Evolutionary conservation across 2,888 invertebrate genomes (phyloP), one percentile per base, ranked within the genome.

Genomic region (Macrosiphum euphorbiae): DNA sequence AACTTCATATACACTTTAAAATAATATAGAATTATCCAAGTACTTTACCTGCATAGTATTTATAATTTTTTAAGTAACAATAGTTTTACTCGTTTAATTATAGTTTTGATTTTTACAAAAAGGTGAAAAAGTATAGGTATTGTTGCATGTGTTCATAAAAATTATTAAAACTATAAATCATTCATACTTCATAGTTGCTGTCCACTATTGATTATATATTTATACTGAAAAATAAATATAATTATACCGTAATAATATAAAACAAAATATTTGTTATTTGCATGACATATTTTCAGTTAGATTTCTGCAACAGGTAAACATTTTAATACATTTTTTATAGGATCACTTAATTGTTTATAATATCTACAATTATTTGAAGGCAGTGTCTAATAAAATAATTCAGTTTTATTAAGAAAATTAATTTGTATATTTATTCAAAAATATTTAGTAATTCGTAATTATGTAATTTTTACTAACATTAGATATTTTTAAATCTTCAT

Each of bases 261-360:
- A 35, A 78, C 20, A 78, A 35, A 78, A 44, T 44, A 44, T 78
- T 89, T 89, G 16, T 28, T 89, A 58, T 89, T 89, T 89, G 58
- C 89, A 89, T 89, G 89, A 58, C 26, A 8, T 89, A 89, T 44
- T 89, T 89, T 89, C 89, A 89, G 58, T 58, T 58, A 88, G 55
- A 88, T 88, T 41, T n/a, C 58, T 89, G 44, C 58, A 58, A 89
- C 89, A 58, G 89, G 89, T 58, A 58, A 58, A 28, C 41, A 44
- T 61, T 58, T 58, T 28, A 61, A 16, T 58, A 41, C 50, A 50
- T 3, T 52, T 88, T 87, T 52, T 87, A 47, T 20, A 52, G 44
- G 35, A 67, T 35, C 67, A 67, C 20, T 16, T 35, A 35, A 35
- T 35, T 78, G 20, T 35, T 78, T 78, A 35, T 35, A 78, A 78